These are phyloP conservation scores for Ianthella basta DNA, from an alignment of 37 sponge, comb jelly and placozoan species.

Conservation along the genomic window DNA sequence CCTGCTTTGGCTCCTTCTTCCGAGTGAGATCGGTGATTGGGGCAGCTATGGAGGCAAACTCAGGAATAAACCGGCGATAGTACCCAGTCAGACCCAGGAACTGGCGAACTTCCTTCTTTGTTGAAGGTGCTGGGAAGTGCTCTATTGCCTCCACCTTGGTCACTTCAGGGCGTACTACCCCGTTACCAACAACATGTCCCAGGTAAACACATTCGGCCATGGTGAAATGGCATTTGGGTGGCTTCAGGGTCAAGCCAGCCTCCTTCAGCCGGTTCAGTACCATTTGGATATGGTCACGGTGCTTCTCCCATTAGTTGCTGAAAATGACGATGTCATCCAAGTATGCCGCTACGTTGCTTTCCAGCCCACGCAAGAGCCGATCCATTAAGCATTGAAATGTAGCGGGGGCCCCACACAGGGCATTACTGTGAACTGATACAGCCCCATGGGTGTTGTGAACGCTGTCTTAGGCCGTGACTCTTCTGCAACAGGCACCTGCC, in stretches of 20 bases:
- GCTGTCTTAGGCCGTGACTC: slow-evolving; percentile 44
- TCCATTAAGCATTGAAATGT: slow-evolving; percentile 50
- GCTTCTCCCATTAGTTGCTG: slow-evolving; percentile 42
- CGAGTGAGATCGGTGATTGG: slow-evolving; percentile 29
- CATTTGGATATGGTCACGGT: slow-evolving; percentile 26
- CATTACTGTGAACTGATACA: slow-evolving; percentile 54
- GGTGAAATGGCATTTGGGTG: slow-evolving; percentile 29
- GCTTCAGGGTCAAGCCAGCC: slow-evolving; percentile 25
- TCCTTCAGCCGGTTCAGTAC: slow-evolving; percentile 25
- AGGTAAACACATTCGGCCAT: slow-evolving; percentile 7
- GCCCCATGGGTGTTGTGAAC: slow-evolving; percentile 62
- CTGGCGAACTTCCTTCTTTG: slow-evolving; percentile 41
- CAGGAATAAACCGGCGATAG: slow-evolving; percentile 28
- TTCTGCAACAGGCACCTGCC: slow-evolving; percentile 56
- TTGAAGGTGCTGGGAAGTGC: slow-evolving; percentile 6
- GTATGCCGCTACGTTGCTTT: slow-evolving; percentile 6
- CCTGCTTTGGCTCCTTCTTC: slow-evolving; percentile 24
- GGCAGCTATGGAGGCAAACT: slow-evolving; percentile 40
- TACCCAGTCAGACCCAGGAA: slow-evolving; percentile 46
- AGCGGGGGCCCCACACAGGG: slow-evolving; percentile 68
- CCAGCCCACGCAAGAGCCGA: background rate
- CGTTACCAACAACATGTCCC: slow-evolving; percentile 37
- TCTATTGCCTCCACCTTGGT: slow-evolving; percentile 45
- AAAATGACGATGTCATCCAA: slow-evolving; percentile 46
- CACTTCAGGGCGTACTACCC: slow-evolving; percentile 23